These are phyloP conservation scores for Oreotrochilus melanogaster DNA, from an alignment of 2,113 vertebrate species.

Conservation along the genomic window DNA sequence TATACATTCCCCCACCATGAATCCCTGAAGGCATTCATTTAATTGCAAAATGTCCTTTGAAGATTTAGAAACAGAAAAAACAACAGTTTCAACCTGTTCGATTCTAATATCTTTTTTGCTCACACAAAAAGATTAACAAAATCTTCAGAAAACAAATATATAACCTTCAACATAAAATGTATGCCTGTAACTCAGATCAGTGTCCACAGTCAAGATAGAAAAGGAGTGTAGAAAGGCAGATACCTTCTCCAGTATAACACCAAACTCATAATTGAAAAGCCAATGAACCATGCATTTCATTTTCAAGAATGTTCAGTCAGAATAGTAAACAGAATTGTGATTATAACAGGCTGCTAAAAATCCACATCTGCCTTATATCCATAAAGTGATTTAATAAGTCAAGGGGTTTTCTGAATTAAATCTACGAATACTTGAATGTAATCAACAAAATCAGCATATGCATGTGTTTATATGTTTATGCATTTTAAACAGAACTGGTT, in stretches of 20 bases:
- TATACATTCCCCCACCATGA: not conserved
- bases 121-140: not conserved
- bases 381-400: not conserved
- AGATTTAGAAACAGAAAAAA: not conserved
- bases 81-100: not conserved
- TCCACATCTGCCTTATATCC: not conserved
- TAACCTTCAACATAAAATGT: not conserved
- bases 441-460: not conserved
- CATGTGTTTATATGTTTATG: not conserved
- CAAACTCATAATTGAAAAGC: not conserved
- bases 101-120: not conserved
- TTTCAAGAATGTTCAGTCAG: slow-evolving; percentile 13
- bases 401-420: not conserved
- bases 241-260: not conserved
- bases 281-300: not conserved
- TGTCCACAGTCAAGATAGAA: not conserved
- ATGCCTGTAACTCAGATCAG: not conserved
- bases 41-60: slow-evolving; percentile 25
- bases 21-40: slow-evolving; percentile 18
- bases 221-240: not conserved
- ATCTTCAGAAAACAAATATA: not conserved
- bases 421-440: not conserved
- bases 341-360: not conserved
- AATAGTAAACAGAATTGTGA: slow-evolving; percentile 25
- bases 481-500: not conserved